Evolutionary conservation across 1,140 invertebrate species (phyloP).

Genomic region (Magallana gigas): DNA sequence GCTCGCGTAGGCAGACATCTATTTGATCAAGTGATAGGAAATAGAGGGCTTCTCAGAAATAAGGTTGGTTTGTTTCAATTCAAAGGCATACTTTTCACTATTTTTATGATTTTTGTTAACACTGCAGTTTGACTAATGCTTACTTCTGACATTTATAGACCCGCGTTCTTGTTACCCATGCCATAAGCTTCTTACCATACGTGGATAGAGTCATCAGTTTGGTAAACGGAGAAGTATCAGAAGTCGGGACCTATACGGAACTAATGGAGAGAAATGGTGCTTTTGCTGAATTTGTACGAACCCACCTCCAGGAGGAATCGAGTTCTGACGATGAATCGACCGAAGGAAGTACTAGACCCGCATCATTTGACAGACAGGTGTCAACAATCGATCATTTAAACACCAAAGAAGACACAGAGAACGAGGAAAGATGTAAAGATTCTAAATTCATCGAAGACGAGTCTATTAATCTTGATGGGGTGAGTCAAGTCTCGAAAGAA

Average conservation of each 20-base stretch:
- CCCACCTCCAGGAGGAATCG: not conserved
- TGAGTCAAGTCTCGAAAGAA: not conserved
- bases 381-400: not conserved
- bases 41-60: constrained; percentile 81
- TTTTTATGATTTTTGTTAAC: not conserved
- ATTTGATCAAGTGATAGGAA: constrained; percentile 75
- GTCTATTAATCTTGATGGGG: not conserved
- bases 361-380: not conserved
- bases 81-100: not conserved
- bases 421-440: not conserved
- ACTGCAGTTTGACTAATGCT: not conserved
- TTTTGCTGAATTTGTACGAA: constrained; percentile 14
- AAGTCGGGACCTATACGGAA: constrained; percentile 74
- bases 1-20: constrained; percentile 76
- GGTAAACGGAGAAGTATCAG: constrained; percentile 71
- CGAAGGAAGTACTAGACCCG: not conserved
- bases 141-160: constrained; percentile 54
- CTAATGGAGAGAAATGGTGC: not conserved
- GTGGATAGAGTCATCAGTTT: constrained; percentile 76
- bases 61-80: constrained; percentile 54
- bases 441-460: constrained; percentile 29
- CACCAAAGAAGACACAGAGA: not conserved
- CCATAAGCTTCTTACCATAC: constrained; percentile 71
- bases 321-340: constrained; percentile 39
- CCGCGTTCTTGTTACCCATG: constrained; percentile 77